phyloP scores from a whole-genome alignment of 1,140 invertebrate genomes.

The Sweltsa coloradensis region DNA sequence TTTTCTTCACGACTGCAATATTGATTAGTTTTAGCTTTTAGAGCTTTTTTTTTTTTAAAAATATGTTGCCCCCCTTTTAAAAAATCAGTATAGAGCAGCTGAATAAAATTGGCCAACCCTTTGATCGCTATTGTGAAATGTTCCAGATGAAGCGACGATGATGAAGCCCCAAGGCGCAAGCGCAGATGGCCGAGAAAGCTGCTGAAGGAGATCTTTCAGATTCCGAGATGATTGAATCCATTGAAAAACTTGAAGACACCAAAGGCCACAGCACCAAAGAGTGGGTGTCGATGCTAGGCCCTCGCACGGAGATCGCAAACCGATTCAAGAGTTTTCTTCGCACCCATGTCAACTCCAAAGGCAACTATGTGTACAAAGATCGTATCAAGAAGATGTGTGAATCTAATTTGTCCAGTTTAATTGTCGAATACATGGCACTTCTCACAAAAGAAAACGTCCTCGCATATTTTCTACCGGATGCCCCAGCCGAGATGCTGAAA shows the following conservation, averaged over 20 bases:
- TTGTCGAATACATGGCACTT: conserved; percentile 85
- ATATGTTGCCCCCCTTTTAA: too few species aligned
- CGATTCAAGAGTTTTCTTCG: conserved; percentile 92
- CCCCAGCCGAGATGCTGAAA: conserved; percentile 88
- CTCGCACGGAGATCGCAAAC: conserved; percentile 90
- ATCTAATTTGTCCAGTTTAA: conserved; percentile 77
- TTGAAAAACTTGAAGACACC: conserved; percentile 95
- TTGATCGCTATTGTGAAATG: too few species aligned
- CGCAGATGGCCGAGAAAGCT: conserved; percentile 73
- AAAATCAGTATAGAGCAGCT: too few species aligned
- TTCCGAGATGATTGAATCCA: conserved; percentile 83
- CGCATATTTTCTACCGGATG: conserved; percentile 94
- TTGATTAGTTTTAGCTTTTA: too few species aligned
- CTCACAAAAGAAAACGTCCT: conserved; percentile 80
- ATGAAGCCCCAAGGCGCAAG: conserved; percentile 56
- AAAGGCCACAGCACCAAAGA: conserved; percentile 85
- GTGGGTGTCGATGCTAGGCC: conserved; percentile 94
- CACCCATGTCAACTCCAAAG: conserved; percentile 77
- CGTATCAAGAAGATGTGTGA: conserved; percentile 92
- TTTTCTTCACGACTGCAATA: too few species aligned
- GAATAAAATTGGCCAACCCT: too few species aligned
- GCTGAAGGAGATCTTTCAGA: conserved; percentile 68
- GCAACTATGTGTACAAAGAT: conserved; percentile 84
- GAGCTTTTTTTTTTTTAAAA: too few species aligned
- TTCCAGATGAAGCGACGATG: conserved; percentile 59